Evolutionary conservation across 1,140 invertebrate genomes (phyloP), one percentile per base, ranked within the genome.

Genomic region (Conus betulinus): DNA sequence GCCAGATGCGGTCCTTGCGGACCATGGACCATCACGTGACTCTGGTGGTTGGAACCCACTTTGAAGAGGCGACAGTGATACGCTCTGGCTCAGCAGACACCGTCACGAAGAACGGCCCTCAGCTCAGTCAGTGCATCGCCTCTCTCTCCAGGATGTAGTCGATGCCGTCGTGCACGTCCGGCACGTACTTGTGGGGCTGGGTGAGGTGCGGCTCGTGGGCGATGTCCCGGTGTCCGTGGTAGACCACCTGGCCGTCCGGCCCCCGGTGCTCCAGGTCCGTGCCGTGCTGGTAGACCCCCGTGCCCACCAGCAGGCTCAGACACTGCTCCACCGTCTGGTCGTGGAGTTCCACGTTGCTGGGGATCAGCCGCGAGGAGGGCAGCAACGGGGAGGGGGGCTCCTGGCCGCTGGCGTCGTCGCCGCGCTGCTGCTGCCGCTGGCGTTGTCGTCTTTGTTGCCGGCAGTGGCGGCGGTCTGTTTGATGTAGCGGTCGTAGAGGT

Each of bases 401-500:
- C 0, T 74, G 53, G 25, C 57, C 67, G 57, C 27, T 39, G 27
- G 63, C 23, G 52, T 20, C 51, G 67, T 63, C 23, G n/a, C 74
- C 74, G 15, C 23, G 25, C 11, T 63, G 60, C 11, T 63, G 67
- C 17, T 71, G 67, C 23, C n/a, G 63, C 84, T 89, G 15, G 82
- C 88, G 63, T 92, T 88, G 52, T 90, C 76, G 23, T 85, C 89
- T 11, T 76, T 23, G 39, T 15, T 13, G 67, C 71, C 67, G 0
- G 91, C 93, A 60, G 94, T 93, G 53, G 89, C 87, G 13, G 93
- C 88, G 55, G 92, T 93, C 89, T 93, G 91, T 87, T 92, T 89
- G 52, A 97, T 95, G 93, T 97, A 97, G 90, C 97, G 96, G 92
- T 97, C 96, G 92, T 97, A 97, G 23, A 97, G 93, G 93, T 97